phyloP scores from a whole-genome alignment of 2,113 vertebrate species.

The Syngnathus floridae region DNA sequence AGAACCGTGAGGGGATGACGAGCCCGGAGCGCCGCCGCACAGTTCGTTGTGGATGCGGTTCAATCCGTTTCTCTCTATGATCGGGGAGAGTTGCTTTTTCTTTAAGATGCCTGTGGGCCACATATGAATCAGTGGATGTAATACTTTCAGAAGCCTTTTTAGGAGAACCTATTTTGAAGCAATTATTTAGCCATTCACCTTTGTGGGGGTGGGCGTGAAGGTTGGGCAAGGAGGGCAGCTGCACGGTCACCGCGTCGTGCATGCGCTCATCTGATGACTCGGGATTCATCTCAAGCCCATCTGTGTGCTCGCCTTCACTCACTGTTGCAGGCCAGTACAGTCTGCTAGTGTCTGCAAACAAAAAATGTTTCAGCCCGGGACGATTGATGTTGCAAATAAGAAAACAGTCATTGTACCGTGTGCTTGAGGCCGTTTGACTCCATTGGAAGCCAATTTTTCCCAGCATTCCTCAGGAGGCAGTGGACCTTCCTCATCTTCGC shows the following conservation, averaged over 20 bases:
- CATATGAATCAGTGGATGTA: background rate
- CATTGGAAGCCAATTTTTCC: conserved; percentile 74
- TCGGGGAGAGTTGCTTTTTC: conserved; percentile 80
- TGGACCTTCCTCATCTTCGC: conserved; percentile 80
- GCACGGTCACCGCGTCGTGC: conserved; percentile 11
- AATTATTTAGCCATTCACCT: conserved; percentile 60
- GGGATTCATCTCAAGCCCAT: conserved; percentile 21
- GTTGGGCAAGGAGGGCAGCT: conserved; percentile 68
- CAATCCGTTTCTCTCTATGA: conserved; percentile 79
- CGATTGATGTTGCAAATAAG: background rate
- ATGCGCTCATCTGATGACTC: conserved; percentile 44
- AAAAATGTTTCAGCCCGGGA: background rate
- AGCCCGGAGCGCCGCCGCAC: conserved; percentile 50
- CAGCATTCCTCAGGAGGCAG: conserved; percentile 76
- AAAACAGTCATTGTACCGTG: conserved; percentile 25
- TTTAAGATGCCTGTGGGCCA: conserved; percentile 80
- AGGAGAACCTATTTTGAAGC: background rate
- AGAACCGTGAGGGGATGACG: conserved; percentile 69
- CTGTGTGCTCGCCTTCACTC: conserved; percentile 54
- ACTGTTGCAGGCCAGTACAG: conserved; percentile 71
- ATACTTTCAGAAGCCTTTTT: background rate
- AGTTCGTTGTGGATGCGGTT: conserved; percentile 71
- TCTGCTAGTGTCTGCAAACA: conserved; percentile 54
- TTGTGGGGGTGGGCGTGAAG: conserved; percentile 73
- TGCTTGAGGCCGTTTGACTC: conserved; percentile 48